Conservation (phyloP, 2,797 vertebrate genomes). For the Spizella passerina region DNA sequence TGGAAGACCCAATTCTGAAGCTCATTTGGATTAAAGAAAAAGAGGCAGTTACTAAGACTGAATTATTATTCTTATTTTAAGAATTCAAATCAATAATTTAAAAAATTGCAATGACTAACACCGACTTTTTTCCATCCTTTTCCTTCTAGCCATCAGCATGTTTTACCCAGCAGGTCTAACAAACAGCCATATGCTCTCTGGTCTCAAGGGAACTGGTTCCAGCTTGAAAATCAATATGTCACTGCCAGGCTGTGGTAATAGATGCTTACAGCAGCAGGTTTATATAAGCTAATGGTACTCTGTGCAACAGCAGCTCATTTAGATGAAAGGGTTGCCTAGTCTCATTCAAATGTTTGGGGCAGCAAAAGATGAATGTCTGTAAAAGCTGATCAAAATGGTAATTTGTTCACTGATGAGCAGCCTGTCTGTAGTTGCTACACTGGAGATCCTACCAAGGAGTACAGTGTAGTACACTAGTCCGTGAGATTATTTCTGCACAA, state of each 20-base stretch:
- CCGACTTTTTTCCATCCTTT: neutral
- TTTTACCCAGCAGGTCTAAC: constrained; percentile 41
- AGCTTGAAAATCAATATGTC: constrained; percentile 68
- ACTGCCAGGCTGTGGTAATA: constrained; percentile 53
- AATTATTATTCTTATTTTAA: neutral
- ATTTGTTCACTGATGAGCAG: neutral
- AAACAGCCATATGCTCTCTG: constrained; percentile 54
- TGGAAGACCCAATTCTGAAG: neutral
- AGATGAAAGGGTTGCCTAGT: constrained; percentile 47
- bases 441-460: neutral
- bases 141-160: neutral
- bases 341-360: neutral
- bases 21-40: neutral
- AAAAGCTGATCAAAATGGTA: constrained; percentile 29
- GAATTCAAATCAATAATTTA: neutral
- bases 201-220: constrained; percentile 46
- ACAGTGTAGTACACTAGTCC: neutral
- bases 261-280: constrained; percentile 66
- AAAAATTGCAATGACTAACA: neutral
- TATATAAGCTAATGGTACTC: constrained; percentile 38
- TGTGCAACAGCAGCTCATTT: constrained; percentile 38
- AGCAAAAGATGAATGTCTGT: neutral
- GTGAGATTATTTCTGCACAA: neutral
- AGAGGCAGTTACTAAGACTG: neutral
- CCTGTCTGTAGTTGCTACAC: neutral